These are phyloP conservation scores for Drosophila trichaetosa DNA, from an alignment of 2,888 invertebrate species.

Conservation along the genomic window DNA sequence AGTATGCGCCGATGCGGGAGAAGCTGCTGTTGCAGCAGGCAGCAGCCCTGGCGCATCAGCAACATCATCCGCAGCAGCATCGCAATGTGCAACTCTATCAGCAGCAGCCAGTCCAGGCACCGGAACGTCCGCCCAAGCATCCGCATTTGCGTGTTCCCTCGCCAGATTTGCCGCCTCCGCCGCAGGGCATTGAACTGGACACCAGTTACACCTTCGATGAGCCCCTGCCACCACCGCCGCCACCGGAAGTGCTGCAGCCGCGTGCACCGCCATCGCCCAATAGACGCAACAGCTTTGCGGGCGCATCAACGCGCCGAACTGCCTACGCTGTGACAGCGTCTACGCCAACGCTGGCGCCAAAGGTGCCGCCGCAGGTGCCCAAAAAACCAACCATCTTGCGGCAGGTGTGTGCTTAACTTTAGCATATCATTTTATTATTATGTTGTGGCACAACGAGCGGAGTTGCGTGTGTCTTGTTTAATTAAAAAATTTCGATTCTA, in stretches of 20 bases:
- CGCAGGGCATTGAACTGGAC: constrained; percentile 80
- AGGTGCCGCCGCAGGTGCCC: constrained; percentile 83
- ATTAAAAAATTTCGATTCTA: not conserved
- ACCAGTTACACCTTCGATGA: constrained; percentile 82
- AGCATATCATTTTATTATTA: not conserved
- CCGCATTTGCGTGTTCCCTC: constrained; percentile 87
- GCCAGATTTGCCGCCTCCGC: constrained; percentile 85
- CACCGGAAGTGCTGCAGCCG: constrained; percentile 83
- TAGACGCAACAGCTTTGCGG: constrained; percentile 85
- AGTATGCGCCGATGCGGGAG: constrained; percentile 86
- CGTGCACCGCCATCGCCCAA: constrained; percentile 82
- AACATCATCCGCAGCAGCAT: constrained; percentile 83
- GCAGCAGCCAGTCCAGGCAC: constrained; percentile 83
- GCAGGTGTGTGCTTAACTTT: constrained; percentile 71
- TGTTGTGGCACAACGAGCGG: not conserved
- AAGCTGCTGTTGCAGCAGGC: constrained; percentile 82
- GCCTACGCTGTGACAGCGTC: constrained; percentile 55
- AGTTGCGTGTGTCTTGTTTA: not conserved
- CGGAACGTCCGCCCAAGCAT: constrained; percentile 92
- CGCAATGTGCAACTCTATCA: constrained; percentile 32
- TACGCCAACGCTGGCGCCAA: constrained; percentile 74
- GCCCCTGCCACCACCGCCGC: constrained; percentile 85
- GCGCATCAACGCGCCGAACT: constrained; percentile 82
- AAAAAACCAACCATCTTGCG: constrained; percentile 83
- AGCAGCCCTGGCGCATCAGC: constrained; percentile 82